Base-by-base conservation (phyloP, 1,140 invertebrate genomes). In the Ceratoteleas bidentatus region DNA sequence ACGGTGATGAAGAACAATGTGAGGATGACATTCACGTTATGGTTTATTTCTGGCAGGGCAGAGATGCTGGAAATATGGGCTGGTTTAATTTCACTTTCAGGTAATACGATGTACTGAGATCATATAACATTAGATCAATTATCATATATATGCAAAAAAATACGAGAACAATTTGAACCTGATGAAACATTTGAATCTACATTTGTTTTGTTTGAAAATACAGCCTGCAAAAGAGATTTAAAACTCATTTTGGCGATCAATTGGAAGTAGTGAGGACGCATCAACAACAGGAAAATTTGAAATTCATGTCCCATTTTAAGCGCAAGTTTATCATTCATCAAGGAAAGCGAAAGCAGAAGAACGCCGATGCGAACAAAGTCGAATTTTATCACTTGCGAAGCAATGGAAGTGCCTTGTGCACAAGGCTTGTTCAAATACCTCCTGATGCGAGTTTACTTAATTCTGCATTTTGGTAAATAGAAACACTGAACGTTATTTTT, bases 61-160 rank as follows among this genome's bases (percentile, higher is more conserved):
- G 99, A 77, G 96, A 99, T 87, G 98, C 99, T 3, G 96, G 96
- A 50, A 99, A 99, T 91, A 99, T 99, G 98, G 99, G 98, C 15
- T 99, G 98, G 98, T 93, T 99, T 0, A 99, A 98, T 7, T 99
- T 99, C 91, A 99, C 98, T 0, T 99, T 99, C 91, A 96, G 96
- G 92, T 95, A 89, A 32, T 77, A 38, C n/a, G 8, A 9, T 43
- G 6, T 43, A 43, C 9, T 43, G 4, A 43, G 8, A 43, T 43
- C n/a, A 2, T 43, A n/a, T 43, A 43, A 2, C 2, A 43, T 6
- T 1, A n/a, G 40, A 43, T n/a, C 9, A 1, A 43, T 9, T 43
- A 2, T 2, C 8, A 43, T 6, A 43, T 24, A 24, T 24, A 4
- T 24, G 1, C 24, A 24, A 24, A 24, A 24, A 24, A 24, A 1